Evolutionary conservation across 1,140 invertebrate genomes (phyloP).

Genomic region (Hyphantria cunea): DNA sequence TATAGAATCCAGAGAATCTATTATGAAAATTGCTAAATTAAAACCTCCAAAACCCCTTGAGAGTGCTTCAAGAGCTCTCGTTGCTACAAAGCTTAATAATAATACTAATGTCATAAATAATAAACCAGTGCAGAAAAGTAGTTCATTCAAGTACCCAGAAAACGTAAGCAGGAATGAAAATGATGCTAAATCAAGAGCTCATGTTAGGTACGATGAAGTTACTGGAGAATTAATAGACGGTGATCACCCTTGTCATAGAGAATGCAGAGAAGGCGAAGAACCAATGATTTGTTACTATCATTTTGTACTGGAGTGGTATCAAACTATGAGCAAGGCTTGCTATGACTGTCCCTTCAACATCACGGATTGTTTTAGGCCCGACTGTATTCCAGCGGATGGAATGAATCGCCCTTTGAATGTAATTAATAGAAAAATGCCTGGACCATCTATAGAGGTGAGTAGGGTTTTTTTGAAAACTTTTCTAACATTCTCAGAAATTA

Average conservation of each 20-base stretch:
- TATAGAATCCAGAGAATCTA: conserved; percentile 31
- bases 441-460: conserved; percentile 90
- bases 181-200: conserved; percentile 46
- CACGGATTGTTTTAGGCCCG: conserved; percentile 88
- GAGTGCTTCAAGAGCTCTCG: conserved; percentile 64
- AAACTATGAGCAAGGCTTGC: conserved; percentile 93
- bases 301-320: conserved; percentile 90
- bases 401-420: conserved; percentile 87
- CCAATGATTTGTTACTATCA: conserved; percentile 87
- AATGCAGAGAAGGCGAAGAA: conserved; percentile 76
- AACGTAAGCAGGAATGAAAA: conserved; percentile 30
- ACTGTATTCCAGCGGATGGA: conserved; percentile 93
- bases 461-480: background rate
- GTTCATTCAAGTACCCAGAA: conserved; percentile 28
- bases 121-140: conserved; percentile 38
- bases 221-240: conserved; percentile 66
- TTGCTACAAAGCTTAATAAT: conserved; percentile 36
- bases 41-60: conserved; percentile 37
- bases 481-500: no score
- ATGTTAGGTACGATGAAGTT: conserved; percentile 67
- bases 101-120: conserved; percentile 44
- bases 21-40: conserved; percentile 48
- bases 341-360: conserved; percentile 90
- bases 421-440: conserved; percentile 93
- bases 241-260: conserved; percentile 77